phyloP scores from a whole-genome alignment of 2,113 vertebrate genomes.

The Takifugu bimaculatus region DNA sequence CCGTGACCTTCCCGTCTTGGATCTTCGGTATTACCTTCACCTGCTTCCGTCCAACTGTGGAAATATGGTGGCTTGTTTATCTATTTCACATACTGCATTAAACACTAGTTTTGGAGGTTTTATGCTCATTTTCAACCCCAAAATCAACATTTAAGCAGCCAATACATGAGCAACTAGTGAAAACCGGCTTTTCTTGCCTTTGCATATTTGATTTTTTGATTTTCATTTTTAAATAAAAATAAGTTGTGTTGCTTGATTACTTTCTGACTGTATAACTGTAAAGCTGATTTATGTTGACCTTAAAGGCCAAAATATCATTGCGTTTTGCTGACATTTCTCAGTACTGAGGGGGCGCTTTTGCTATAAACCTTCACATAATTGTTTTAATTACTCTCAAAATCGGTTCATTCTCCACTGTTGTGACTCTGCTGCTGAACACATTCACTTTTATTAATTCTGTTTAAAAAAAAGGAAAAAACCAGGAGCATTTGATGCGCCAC shows the following conservation, averaged over 20 bases:
- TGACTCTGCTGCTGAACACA: background rate
- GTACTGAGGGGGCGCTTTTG: background rate
- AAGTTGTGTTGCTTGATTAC: no score
- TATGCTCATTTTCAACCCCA: background rate
- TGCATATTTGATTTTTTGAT: background rate
- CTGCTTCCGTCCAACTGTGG: no score
- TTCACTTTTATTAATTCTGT: background rate
- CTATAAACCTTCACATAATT: background rate
- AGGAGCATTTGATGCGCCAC: conserved; percentile 15
- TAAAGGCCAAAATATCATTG: background rate
- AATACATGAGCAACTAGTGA: no score
- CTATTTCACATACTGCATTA: background rate
- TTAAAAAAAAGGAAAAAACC: background rate
- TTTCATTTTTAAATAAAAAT: background rate
- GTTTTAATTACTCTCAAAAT: background rate
- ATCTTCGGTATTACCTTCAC: no score
- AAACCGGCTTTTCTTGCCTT: background rate
- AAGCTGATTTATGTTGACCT: background rate
- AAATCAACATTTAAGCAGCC: no score
- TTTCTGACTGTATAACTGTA: background rate
- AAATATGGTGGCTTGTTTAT: no score
- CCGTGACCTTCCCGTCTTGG: no score
- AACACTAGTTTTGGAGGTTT: conserved; percentile 11
- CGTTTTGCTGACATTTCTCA: background rate
- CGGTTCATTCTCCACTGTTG: background rate